Base-by-base conservation (phyloP, 2,888 invertebrate species). In the Phorcus lineatus region DNA sequence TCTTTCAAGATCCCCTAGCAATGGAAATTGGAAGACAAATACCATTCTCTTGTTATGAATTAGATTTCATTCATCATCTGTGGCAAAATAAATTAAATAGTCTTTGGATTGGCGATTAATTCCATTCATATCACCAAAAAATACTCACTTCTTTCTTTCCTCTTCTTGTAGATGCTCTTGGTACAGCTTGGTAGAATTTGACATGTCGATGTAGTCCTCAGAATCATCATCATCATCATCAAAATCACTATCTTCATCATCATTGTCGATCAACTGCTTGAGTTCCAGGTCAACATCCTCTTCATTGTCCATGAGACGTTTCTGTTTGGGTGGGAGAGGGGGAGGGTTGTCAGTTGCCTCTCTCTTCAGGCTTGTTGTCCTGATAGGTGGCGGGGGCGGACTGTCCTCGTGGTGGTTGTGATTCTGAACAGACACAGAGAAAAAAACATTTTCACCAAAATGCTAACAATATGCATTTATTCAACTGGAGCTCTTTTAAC, bases 381-480 rank as follows among this genome's bases (percentile, higher is more conserved):
- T 57, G 16, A 82, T 79, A 2, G 87, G 87, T n/a, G 87, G 87
- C 16, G 85, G 80, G 2, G 88, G 88, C 16, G 87, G 85, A 11
- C 77, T 67, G 22, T 85, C 86, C 3, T 80, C 80, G 19, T 57
- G 80, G 28, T 82, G 62, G 17, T 82, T 52, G 0, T 66, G 67
- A 31, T 70, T 70, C 70, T 70, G 70, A 40, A 70, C n/a, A 31
- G 7, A 67, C 13, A 13, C 16, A 67, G 36, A 36, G 2, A 36
- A 36, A 4, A 36, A 36, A n/a, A n/a, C n/a, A n/a, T n/a, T n/a
- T n/a, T 36, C 36, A 36, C 36, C 7, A 36, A 2, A 4, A 36
- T 36, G 36, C 36, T 36, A 4, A 36, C 7, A 36, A 4, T 36
- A 4, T 36, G 36, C 2, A 57, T 40, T 2, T 11, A 28, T 53